These are phyloP conservation scores for Drosophila robusta DNA, from an alignment of 2,888 invertebrate species.

Conservation along the genomic window DNA sequence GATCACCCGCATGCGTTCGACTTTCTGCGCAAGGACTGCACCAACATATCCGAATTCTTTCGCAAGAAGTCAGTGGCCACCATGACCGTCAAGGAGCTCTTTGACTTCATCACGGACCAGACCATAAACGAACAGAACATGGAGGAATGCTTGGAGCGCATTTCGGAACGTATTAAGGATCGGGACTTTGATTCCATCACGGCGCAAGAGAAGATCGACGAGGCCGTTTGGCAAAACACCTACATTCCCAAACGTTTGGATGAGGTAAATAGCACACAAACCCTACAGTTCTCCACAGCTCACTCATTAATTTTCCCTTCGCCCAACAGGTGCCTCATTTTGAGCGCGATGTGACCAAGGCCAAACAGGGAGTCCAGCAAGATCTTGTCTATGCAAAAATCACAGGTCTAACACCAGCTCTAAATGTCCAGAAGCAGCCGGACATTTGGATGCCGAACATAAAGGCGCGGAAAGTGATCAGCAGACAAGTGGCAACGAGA, in stretches of 20 bases:
- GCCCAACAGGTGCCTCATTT: constrained; percentile 90
- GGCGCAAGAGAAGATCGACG: constrained; percentile 92
- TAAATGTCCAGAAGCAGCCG: constrained; percentile 90
- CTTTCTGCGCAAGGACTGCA: constrained; percentile 97
- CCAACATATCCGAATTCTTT: constrained; percentile 96
- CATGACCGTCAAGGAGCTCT: constrained; percentile 95
- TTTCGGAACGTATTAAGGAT: constrained; percentile 89
- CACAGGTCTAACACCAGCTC: constrained; percentile 92
- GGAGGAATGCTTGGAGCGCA: constrained; percentile 91
- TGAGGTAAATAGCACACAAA: constrained; percentile 88
- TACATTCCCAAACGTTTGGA: constrained; percentile 97
- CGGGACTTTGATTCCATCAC: constrained; percentile 88
- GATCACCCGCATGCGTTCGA: constrained; percentile 98
- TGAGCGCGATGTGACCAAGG: constrained; percentile 93
- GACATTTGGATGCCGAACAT: constrained; percentile 86
- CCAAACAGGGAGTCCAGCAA: constrained; percentile 89
- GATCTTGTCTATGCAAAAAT: constrained; percentile 94
- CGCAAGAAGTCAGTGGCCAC: constrained; percentile 95
- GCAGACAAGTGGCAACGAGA: constrained; percentile 52
- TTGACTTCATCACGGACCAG: constrained; percentile 98
- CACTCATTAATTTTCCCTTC: neutral
- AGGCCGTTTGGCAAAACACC: constrained; percentile 96
- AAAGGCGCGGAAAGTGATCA: constrained; percentile 24
- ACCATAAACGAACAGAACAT: constrained; percentile 91
- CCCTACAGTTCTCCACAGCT: neutral